Base-by-base conservation (phyloP, 2,888 invertebrate species). In the Argyresthia albistria region DNA sequence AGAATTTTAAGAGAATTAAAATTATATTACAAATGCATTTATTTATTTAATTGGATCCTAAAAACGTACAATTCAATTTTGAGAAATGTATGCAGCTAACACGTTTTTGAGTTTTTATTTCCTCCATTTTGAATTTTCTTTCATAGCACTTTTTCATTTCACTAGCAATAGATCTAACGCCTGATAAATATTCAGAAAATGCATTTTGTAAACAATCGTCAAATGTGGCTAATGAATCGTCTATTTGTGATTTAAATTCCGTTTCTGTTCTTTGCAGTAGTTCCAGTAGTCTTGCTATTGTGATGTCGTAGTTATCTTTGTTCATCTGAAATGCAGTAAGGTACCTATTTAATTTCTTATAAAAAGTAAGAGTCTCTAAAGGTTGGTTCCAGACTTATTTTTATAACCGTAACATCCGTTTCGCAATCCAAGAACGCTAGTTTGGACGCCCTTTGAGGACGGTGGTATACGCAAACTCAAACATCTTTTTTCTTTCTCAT, bases 311-410 rank as follows among this genome's bases (percentile, higher is more conserved):
- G 50, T 64, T 67, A 37, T 81, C 80, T 47, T 57, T 67, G 57
- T 73, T 69, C 62, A 81, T 71, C 81, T 81, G 62, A n/a, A 70
- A 72, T 39, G n/a, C n/a, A n/a, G n/a, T n/a, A n/a, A n/a, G n/a
- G n/a, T n/a, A n/a, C n/a, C n/a, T n/a, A n/a, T n/a, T n/a, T n/a
- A n/a, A n/a, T n/a, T n/a, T n/a, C n/a, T n/a, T n/a, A n/a, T n/a
- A n/a, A n/a, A n/a, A n/a, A n/a, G n/a, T n/a, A n/a, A n/a, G n/a
- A n/a, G n/a, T n/a, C n/a, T n/a, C n/a, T n/a, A n/a, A n/a, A n/a
- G n/a, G n/a, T n/a, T n/a, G n/a, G n/a, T n/a, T n/a, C n/a, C n/a
- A n/a, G n/a, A n/a, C n/a, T n/a, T n/a, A n/a, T n/a, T n/a, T n/a
- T n/a, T n/a, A n/a, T n/a, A n/a, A n/a, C n/a, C n/a, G n/a, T n/a